These are phyloP conservation scores for Catocala fraxini DNA, from an alignment of 2,888 invertebrate species.

Conservation along the genomic window DNA sequence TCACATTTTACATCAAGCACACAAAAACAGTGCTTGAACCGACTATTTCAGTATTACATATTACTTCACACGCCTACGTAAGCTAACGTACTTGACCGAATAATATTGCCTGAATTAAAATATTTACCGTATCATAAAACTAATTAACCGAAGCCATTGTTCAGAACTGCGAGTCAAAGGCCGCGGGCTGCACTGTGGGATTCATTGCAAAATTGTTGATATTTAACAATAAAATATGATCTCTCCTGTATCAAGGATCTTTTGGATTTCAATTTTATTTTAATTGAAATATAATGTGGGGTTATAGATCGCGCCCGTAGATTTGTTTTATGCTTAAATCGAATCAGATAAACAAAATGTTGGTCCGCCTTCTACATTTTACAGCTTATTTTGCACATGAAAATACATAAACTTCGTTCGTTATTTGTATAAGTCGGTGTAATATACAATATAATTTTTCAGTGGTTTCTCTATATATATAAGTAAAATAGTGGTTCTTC, in stretches of 20 bases:
- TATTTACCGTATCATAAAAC: constrained; percentile 42
- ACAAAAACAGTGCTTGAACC: too few relatives aligned
- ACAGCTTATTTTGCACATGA: too few relatives aligned
- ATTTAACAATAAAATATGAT: constrained; percentile 23
- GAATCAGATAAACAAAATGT: too few relatives aligned
- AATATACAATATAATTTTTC: too few relatives aligned
- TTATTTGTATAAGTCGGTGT: too few relatives aligned
- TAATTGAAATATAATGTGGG: background rate
- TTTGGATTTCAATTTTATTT: constrained; percentile 12
- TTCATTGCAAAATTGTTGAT: constrained; percentile 23
- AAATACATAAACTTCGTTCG: too few relatives aligned
- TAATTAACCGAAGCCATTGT: constrained; percentile 48
- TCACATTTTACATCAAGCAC: too few relatives aligned
- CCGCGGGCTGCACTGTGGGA: constrained; percentile 34
- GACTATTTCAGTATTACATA: background rate
- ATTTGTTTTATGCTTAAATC: too few relatives aligned
- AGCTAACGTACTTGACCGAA: constrained; percentile 49
- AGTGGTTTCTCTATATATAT: too few relatives aligned
- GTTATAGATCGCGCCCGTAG: too few relatives aligned
- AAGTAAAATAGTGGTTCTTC: too few relatives aligned
- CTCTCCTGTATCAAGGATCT: constrained; percentile 34
- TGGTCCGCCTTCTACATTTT: too few relatives aligned
- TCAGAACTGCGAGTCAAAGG: constrained; percentile 22
- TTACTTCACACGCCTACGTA: constrained; percentile 27
- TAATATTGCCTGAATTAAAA: constrained; percentile 43